Conservation (phyloP, 2,888 invertebrate species). For the Tanypteryx hageni region DNA sequence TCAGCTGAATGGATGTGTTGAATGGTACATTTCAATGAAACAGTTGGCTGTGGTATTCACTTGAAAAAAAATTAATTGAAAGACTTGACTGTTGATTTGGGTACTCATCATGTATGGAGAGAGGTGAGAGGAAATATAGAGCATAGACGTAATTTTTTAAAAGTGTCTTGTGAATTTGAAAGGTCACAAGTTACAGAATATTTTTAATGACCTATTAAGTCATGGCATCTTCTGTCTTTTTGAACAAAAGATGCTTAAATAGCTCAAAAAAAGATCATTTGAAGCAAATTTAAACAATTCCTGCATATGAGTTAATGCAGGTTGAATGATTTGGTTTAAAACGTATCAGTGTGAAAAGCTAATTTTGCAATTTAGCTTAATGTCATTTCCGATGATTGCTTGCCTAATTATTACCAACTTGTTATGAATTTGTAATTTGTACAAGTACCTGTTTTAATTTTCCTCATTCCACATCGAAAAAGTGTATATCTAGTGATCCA, state of each 20-base stretch:
- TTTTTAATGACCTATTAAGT: slow-evolving; percentile 38
- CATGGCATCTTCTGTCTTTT: slow-evolving; percentile 38
- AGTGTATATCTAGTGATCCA: slow-evolving; percentile 58
- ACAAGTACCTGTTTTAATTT: slow-evolving; percentile 62
- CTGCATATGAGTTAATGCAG: slow-evolving; percentile 6
- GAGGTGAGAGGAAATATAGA: neutral
- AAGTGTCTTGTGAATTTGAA: slow-evolving; percentile 39
- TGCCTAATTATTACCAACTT: slow-evolving; percentile 51
- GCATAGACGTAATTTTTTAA: slow-evolving; percentile 31
- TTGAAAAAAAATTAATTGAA: slow-evolving; percentile 41
- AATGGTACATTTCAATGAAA: slow-evolving; percentile 33
- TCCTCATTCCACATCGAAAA: slow-evolving; percentile 53
- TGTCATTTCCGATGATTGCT: slow-evolving; percentile 50
- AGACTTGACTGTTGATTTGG: slow-evolving; percentile 36
- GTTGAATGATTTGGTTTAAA: slow-evolving; percentile 26
- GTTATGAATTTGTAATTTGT: slow-evolving; percentile 36
- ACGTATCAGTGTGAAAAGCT: slow-evolving; percentile 33
- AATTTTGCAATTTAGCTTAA: slow-evolving; percentile 46
- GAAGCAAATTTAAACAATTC: slow-evolving; percentile 39
- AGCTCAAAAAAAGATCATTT: slow-evolving; percentile 22
- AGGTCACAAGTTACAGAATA: slow-evolving; percentile 16
- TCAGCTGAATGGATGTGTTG: slow-evolving; percentile 20
- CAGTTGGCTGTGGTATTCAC: slow-evolving; percentile 55
- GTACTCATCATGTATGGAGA: neutral
- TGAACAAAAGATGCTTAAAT: neutral